Base-by-base conservation (phyloP, 2,888 invertebrate genomes). In the Zygaena filipendulae region DNA sequence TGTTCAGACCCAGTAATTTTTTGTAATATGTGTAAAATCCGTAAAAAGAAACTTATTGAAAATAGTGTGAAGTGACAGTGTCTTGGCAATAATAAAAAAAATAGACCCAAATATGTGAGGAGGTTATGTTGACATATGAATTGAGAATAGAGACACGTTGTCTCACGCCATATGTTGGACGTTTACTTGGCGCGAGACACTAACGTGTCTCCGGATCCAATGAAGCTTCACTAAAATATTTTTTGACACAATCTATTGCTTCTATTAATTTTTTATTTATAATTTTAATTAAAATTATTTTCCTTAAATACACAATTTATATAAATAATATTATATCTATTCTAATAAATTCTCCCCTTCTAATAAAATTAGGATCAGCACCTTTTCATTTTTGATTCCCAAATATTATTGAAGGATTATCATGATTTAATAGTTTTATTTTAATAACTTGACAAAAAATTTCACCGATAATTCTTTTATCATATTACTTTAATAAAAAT, bases 381-480 rank as follows among this genome's bases (percentile, higher is more conserved):
- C 83, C 83, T 0, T 82, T 84, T 25, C 82, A 84, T 57, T 81
- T 80, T 47, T 84, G 84, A 75, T 84, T 82, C 12, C 82, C 82
- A 1, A 75, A 74, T 63, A 68, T 84, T 50, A 70, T 82, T 44
- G 81, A 82, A 67, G 82, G 82, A 3, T 44, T 84, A 68, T 61
- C 55, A 80, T 83, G 72, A 84, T 82, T 43, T 80, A 77, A 79
- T 68, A 71, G 75, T 57, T 55, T 56, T 52, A 64, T 56, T 49
- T 54, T 84, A 69, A 66, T 84, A 66, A 82, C 82, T 0, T 84
- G 84, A 72, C 85, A 86, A 84, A 85, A 86, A 83, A 79, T 85
- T 68, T 72, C 82, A 19, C 85, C 85, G 2, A 60, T 85, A 68
- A 69, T 83, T 57, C 42, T 84, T 49, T 44, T 83, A 23, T 77